A percentile compares a stretch with the other conserved stretches of the same genome.
Evolutionary conservation across 2,113 vertebrate genomes (phyloP).

Genomic region (Lucifuga dentata): DNA sequence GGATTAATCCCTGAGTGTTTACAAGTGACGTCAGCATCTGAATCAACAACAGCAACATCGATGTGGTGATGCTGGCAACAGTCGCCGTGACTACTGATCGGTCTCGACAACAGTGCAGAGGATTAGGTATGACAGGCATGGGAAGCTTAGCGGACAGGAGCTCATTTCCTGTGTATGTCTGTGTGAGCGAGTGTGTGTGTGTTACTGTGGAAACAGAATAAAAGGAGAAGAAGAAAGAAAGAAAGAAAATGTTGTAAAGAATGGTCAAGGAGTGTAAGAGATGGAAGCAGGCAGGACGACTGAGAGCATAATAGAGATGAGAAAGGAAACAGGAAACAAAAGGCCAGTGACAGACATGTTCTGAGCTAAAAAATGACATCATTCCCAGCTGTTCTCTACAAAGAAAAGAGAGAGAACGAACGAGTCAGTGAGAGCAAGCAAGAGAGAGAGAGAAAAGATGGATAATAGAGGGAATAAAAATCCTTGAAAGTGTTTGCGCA

Average conservation of each 20-base stretch:
- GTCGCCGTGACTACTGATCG: conserved; percentile 42
- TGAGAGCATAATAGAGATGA: neutral
- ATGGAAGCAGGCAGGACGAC: neutral
- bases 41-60: conserved; percentile 57
- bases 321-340: neutral
- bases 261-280: too few relatives aligned
- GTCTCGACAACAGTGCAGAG: conserved; percentile 42
- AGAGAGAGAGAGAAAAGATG: conserved; percentile 1
- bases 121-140: conserved; percentile 49
- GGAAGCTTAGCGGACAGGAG: conserved; percentile 48
- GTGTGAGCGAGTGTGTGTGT: conserved; percentile 10
- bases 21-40: conserved; percentile 40
- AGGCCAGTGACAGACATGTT: conserved; percentile 14
- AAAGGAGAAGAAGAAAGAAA: conserved; percentile 19
- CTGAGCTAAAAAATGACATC: conserved; percentile 48
- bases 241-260: neutral
- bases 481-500: conserved; percentile 7
- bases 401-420: neutral
- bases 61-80: conserved; percentile 10
- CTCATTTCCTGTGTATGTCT: conserved; percentile 31
- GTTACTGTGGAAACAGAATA: conserved; percentile 13
- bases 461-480: conserved; percentile 31
- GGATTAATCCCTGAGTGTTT: conserved; percentile 49
- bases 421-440: too few relatives aligned
- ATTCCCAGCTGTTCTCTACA: conserved; percentile 37